Conservation (phyloP, 2,888 invertebrate genomes). For the Formica aserva region DNA sequence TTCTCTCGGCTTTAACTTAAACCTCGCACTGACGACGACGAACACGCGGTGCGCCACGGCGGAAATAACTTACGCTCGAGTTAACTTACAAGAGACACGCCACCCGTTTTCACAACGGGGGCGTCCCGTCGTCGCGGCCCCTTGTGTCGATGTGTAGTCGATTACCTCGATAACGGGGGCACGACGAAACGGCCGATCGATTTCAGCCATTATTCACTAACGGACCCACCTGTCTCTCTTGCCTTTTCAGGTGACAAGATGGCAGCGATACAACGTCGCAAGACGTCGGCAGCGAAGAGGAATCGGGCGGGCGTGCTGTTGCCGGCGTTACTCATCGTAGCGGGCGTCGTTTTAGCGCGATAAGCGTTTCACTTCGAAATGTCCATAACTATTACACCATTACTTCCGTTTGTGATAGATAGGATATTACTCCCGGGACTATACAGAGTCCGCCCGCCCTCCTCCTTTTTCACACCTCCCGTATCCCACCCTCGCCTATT, state of each 20-base stretch:
- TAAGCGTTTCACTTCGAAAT: constrained; percentile 82
- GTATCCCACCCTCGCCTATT: constrained; percentile 37
- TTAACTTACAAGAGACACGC: constrained; percentile 49
- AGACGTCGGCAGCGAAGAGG: constrained; percentile 86
- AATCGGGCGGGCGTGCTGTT: constrained; percentile 78
- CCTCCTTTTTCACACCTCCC: constrained; percentile 64
- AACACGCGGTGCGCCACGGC: constrained; percentile 23
- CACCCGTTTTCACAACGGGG: constrained; percentile 26
- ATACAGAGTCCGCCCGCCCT: constrained; percentile 58
- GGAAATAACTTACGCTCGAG: constrained; percentile 45
- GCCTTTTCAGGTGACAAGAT: constrained; percentile 92
- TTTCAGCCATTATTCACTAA: constrained; percentile 35
- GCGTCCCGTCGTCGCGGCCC: constrained; percentile 25
- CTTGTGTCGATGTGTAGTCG: constrained; percentile 33
- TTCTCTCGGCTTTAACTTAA: constrained; percentile 35
- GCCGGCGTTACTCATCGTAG: constrained; percentile 77
- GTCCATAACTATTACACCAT: constrained; percentile 81
- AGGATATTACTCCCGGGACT: constrained; percentile 76
- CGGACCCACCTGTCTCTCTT: constrained; percentile 45
- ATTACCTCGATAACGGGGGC: constrained; percentile 48
- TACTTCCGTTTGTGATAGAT: constrained; percentile 82
- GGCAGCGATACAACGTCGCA: constrained; percentile 95
- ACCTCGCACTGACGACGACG: constrained; percentile 1
- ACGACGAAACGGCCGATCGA: constrained; percentile 41
- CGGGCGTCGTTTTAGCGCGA: constrained; percentile 81